Evolutionary conservation across 92 coral and sea anemone genomes (phyloP).

Genomic region (Phenganax marumi): DNA sequence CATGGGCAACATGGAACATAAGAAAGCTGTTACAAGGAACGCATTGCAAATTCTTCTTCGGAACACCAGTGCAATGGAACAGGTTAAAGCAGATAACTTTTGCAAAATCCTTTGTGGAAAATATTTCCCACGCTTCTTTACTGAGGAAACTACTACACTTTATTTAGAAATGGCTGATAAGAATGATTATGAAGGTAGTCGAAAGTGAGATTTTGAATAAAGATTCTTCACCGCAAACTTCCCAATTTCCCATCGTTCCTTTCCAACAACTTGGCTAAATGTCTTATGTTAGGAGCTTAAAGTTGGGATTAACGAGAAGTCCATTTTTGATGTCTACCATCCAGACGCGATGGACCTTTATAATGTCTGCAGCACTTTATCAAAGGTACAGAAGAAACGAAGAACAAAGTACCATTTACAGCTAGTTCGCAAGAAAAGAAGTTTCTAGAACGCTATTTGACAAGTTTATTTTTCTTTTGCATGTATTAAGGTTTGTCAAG

Average conservation of each 20-base stretch:
- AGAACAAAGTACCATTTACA: not conserved
- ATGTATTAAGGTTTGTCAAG: slow-evolving; percentile 73
- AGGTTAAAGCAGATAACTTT: slow-evolving; percentile 49
- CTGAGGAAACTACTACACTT: not conserved
- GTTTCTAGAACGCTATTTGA: too few species aligned
- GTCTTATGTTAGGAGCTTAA: slow-evolving; percentile 71
- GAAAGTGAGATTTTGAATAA: not conserved
- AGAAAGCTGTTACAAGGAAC: slow-evolving; percentile 74
- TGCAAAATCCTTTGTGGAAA: not conserved
- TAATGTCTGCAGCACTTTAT: slow-evolving; percentile 80
- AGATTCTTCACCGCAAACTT: too few species aligned
- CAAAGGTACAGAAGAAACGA: slow-evolving; percentile 59
- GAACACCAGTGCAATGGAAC: slow-evolving; percentile 91
- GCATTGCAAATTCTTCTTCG: slow-evolving; percentile 78
- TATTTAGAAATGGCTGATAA: slow-evolving; percentile 89
- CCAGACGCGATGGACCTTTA: slow-evolving; percentile 88
- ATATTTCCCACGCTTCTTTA: not conserved
- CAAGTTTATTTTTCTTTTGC: too few species aligned
- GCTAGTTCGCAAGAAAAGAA: not conserved
- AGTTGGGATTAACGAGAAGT: slow-evolving; percentile 87
- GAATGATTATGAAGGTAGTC: slow-evolving; percentile 87
- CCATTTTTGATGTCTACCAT: slow-evolving; percentile 86
- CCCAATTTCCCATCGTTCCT: too few species aligned
- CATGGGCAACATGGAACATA: slow-evolving; percentile 74
- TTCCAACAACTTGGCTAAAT: not conserved